Evolutionary conservation across 2,888 invertebrate species (phyloP).

Genomic region (Andricus curvator): DNA sequence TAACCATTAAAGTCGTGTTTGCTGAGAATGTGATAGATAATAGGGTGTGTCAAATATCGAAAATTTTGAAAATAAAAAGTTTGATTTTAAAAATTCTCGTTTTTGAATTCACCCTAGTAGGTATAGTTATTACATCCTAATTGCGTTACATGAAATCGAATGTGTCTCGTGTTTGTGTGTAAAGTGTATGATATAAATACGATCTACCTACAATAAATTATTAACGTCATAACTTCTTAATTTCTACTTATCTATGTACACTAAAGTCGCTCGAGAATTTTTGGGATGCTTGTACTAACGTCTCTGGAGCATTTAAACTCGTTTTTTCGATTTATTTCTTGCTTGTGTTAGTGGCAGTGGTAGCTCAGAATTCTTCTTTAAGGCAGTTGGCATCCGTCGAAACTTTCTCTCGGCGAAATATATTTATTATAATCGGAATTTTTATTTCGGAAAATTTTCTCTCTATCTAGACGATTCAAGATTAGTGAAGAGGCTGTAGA

Average conservation of each 20-base stretch:
- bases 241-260: conserved; percentile 73
- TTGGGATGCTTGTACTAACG: conserved; percentile 53
- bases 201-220: conserved; percentile 74
- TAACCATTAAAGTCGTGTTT: conserved; percentile 27
- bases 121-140: conserved; percentile 27
- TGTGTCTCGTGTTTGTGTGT: conserved; percentile 38
- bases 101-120: not conserved
- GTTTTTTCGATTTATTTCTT: not conserved
- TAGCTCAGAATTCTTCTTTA: conserved; percentile 69
- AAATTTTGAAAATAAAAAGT: not conserved
- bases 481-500: conserved; percentile 18
- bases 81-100: not conserved
- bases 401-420: conserved; percentile 23
- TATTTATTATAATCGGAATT: not conserved
- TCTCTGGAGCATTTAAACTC: conserved; percentile 40
- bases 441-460: conserved; percentile 6
- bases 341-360: conserved; percentile 67
- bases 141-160: conserved; percentile 50
- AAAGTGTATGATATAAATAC: conserved; percentile 63
- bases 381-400: conserved; percentile 68
- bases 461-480: conserved; percentile 29
- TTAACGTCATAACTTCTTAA: conserved; percentile 62
- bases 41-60: not conserved
- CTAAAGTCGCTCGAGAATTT: conserved; percentile 58
- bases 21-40: conserved; percentile 24